Percentiles rank a stretch among this genome's conserved stretches.
phyloP scores from a whole-genome alignment of 2,888 invertebrate species.

The Leistus spinibarbis region DNA sequence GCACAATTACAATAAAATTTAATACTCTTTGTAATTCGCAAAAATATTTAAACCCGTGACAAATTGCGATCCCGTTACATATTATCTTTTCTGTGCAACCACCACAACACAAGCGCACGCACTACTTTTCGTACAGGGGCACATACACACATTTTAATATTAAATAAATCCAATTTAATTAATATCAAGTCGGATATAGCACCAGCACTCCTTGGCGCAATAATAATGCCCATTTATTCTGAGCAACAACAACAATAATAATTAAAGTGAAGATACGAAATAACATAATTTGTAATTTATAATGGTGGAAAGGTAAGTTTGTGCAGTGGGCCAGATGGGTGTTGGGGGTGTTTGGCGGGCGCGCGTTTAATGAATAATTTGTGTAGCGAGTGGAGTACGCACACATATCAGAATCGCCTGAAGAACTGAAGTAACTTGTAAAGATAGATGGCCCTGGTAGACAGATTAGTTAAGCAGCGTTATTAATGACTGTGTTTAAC shows the following conservation, averaged over 20 bases:
- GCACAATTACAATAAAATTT: too few relatives aligned
- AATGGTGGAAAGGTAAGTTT: conserved; percentile 29
- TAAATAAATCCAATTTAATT: background rate
- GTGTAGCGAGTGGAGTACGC: background rate
- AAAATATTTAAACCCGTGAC: too few relatives aligned
- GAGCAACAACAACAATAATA: conserved; percentile 26
- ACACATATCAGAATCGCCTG: conserved; percentile 45
- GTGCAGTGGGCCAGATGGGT: background rate
- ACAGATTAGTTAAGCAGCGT: conserved; percentile 68
- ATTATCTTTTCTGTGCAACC: too few relatives aligned
- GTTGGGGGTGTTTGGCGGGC: background rate
- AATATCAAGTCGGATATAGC: background rate
- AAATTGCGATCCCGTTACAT: too few relatives aligned
- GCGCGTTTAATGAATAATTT: background rate
- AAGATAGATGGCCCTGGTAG: conserved; percentile 61
- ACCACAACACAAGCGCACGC: too few relatives aligned
- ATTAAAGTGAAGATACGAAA: conserved; percentile 38
- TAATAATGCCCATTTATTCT: background rate
- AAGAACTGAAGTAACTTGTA: conserved; percentile 57
- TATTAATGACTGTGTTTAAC: conserved; percentile 70
- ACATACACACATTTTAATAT: too few relatives aligned
- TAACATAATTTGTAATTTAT: conserved; percentile 40
- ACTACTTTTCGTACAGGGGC: too few relatives aligned
- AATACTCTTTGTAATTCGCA: too few relatives aligned
- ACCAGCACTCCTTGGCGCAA: background rate